These are phyloP conservation scores for Iguana delicatissima DNA, from an alignment of 2,797 vertebrate species.

Conservation along the genomic window DNA sequence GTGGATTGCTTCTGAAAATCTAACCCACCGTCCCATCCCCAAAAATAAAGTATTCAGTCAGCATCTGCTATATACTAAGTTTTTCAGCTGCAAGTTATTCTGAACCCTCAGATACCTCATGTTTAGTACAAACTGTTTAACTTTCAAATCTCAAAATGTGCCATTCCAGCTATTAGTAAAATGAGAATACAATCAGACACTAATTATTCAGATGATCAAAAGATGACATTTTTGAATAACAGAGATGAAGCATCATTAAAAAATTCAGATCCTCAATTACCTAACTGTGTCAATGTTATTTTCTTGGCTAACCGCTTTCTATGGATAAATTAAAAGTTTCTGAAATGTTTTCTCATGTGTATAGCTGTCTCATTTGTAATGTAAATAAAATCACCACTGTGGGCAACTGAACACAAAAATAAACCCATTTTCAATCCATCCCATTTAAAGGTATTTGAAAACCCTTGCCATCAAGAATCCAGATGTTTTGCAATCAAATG, in stretches of 20 bases:
- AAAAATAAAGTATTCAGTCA: too few species aligned
- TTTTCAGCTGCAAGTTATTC: too few species aligned
- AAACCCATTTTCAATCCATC: neutral
- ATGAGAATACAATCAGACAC: neutral
- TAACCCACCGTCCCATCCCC: too few species aligned
- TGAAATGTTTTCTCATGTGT: constrained; percentile 51
- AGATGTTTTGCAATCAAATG: neutral
- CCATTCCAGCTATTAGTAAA: neutral
- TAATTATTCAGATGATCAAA: neutral
- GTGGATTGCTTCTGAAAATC: too few species aligned
- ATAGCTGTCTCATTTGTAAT: constrained; percentile 36
- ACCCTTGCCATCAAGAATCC: neutral
- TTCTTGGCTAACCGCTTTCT: constrained; percentile 17
- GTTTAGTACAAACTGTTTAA: too few species aligned
- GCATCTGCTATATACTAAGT: too few species aligned
- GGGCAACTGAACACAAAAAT: constrained; percentile 36
- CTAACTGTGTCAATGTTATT: constrained; percentile 15
- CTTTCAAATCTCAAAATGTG: neutral
- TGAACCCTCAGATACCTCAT: too few species aligned
- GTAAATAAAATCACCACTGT: neutral
- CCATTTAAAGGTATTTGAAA: neutral
- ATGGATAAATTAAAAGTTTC: constrained; percentile 45
- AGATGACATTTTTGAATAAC: neutral
- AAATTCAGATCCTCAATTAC: neutral
- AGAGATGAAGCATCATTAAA: constrained; percentile 11